These are phyloP conservation scores for Eretmocerus hayati DNA, from an alignment of 2,888 invertebrate species.

Conservation along the genomic window DNA sequence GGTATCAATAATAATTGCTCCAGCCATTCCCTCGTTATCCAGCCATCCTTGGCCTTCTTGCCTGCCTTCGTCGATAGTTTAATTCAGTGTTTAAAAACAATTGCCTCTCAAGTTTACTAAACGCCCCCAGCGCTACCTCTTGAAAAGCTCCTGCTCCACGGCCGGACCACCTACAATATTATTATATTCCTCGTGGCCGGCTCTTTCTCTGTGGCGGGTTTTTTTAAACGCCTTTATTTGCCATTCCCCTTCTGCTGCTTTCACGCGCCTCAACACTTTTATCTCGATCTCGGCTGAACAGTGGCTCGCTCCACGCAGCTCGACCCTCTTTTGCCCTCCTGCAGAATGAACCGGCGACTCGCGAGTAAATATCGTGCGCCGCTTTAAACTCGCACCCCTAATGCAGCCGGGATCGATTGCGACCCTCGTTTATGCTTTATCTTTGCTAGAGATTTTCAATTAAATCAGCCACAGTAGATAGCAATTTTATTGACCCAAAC, in stretches of 20 bases:
- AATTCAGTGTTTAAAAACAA: slow-evolving; percentile 4
- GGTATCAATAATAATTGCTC: slow-evolving; percentile 14
- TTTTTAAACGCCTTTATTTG: slow-evolving; percentile 17
- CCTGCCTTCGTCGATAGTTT: no score
- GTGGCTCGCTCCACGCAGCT: no score
- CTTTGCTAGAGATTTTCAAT: no score
- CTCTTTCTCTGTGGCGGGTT: slow-evolving; percentile 2
- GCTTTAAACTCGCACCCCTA: background rate
- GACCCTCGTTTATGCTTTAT: no score
- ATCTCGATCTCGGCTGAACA: slow-evolving; percentile 12
- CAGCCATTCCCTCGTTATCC: background rate
- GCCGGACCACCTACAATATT: no score
- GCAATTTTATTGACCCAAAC: no score
- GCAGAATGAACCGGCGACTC: background rate
- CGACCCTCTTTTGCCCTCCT: slow-evolving; percentile 10
- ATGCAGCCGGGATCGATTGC: no score
- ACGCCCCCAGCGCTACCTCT: slow-evolving; percentile 2
- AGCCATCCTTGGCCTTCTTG: background rate
- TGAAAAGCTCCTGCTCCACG: background rate
- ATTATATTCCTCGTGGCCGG: background rate
- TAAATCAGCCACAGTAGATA: no score
- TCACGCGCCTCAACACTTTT: slow-evolving; percentile 13
- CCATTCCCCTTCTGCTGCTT: background rate
- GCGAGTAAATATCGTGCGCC: background rate
- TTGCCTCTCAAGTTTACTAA: slow-evolving; percentile 12